These are phyloP conservation scores for Tragelaphus eurycerus DNA, from an alignment of 2,797 vertebrate genomes.

Conservation along the genomic window DNA sequence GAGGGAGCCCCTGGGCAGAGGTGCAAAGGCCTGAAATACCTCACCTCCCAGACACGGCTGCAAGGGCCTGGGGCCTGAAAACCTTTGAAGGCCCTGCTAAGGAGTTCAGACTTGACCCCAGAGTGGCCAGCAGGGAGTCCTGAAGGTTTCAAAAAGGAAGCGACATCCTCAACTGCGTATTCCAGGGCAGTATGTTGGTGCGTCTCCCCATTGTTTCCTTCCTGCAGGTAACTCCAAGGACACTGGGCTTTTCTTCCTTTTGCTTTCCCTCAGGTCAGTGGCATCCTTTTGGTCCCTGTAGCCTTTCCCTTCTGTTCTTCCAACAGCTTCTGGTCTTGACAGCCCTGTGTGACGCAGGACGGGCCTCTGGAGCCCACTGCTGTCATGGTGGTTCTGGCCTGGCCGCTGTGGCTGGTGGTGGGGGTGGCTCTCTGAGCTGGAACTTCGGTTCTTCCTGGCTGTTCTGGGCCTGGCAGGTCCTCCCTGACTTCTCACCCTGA, in stretches of 20 bases:
- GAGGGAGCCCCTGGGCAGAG: not conserved
- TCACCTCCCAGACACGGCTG: not conserved
- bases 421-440: not conserved
- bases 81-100: not conserved
- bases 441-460: not conserved
- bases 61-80: not conserved
- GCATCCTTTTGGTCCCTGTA: not conserved
- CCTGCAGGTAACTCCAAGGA: not conserved
- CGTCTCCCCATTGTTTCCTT: not conserved
- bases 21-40: not conserved
- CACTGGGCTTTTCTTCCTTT: not conserved
- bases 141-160: not conserved
- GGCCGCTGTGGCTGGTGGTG: not conserved
- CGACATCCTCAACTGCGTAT: fast-evolving
- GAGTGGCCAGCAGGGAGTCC: not conserved
- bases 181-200: not conserved
- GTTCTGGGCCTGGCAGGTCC: not conserved
- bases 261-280: not conserved
- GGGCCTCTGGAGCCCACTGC: not conserved
- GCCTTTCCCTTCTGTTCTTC: not conserved
- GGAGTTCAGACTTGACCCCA: not conserved
- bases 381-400: no score
- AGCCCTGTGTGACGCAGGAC: not conserved
- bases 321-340: not conserved
- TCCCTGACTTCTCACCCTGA: not conserved